Evolutionary conservation across 1,140 invertebrate genomes (phyloP).

Genomic region (Sesamia nonagrioides): DNA sequence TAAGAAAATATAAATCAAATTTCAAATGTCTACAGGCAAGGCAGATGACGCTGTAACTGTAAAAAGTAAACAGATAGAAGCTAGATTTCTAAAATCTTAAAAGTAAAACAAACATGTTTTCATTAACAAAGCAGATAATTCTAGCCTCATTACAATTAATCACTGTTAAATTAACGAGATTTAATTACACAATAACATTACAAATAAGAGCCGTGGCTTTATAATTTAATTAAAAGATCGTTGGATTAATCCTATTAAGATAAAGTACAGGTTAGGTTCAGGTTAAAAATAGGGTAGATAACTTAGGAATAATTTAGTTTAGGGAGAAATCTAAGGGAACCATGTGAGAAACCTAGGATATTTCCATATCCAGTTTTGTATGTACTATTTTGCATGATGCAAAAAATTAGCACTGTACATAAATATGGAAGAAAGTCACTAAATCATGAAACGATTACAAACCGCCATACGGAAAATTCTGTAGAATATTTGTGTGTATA

Average conservation of each 20-base stretch:
- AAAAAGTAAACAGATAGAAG: neutral
- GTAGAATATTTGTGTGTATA: slow-evolving; percentile 4
- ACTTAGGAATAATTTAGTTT: slow-evolving; percentile 22
- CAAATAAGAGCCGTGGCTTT: slow-evolving; percentile 30
- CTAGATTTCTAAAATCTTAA: neutral
- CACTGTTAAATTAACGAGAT: slow-evolving; percentile 28
- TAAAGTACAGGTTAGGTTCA: slow-evolving; percentile 30
- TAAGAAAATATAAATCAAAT: no score
- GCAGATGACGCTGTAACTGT: slow-evolving; percentile 16
- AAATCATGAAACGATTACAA: neutral
- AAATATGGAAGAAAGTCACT: slow-evolving; percentile 34
- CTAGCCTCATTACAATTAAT: slow-evolving; percentile 35
- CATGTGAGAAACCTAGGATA: slow-evolving; percentile 87
- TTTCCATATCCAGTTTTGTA: slow-evolving; percentile 82
- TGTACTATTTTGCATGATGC: slow-evolving; percentile 89
- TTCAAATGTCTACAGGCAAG: neutral
- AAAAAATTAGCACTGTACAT: slow-evolving; percentile 64
- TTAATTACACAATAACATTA: slow-evolving; percentile 43
- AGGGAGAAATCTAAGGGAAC: slow-evolving; percentile 77
- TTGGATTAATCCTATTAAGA: slow-evolving; percentile 8
- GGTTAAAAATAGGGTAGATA: neutral
- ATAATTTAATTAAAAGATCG: slow-evolving; percentile 35
- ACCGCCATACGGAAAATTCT: slow-evolving; percentile 56
- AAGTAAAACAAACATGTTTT: slow-evolving; percentile 32
- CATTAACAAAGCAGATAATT: slow-evolving; percentile 38